phyloP scores from a whole-genome alignment of 2,888 invertebrate genomes.

The Campoletis raptor region DNA sequence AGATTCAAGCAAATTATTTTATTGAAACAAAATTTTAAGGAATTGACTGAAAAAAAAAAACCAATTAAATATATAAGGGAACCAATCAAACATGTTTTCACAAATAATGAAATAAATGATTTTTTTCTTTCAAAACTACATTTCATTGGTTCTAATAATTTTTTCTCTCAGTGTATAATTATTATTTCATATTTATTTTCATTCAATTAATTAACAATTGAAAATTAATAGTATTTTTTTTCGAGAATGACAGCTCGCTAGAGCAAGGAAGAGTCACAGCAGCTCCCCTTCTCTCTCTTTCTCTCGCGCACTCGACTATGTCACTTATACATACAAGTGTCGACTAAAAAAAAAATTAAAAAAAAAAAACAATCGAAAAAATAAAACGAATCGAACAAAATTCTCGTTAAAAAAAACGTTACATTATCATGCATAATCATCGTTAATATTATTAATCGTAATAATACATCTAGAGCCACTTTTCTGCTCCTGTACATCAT shows the following conservation, averaged over 20 bases:
- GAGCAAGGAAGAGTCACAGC: conserved; percentile 63
- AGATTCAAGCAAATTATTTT: no score
- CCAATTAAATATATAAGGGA: no score
- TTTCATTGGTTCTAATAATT: no score
- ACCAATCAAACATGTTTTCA: no score
- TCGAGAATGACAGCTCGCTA: conserved; percentile 65
- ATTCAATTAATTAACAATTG: conserved; percentile 73
- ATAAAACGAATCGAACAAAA: conserved; percentile 61
- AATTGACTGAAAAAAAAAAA: no score
- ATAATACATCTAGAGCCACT: conserved; percentile 76
- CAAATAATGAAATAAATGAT: no score
- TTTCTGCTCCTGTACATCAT: conserved; percentile 73
- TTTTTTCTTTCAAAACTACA: no score
- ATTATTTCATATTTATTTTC: conserved; percentile 67
- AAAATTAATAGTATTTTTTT: conserved; percentile 71
- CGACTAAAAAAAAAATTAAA: conserved; percentile 64
- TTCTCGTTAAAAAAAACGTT: conserved; percentile 69
- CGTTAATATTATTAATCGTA: conserved; percentile 74
- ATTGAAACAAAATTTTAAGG: no score
- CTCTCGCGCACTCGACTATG: conserved; percentile 65
- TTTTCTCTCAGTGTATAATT: no score
- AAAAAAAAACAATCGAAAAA: conserved; percentile 51
- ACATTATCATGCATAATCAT: conserved; percentile 74
- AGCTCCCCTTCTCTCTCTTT: conserved; percentile 36
- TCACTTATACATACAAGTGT: conserved; percentile 71